Evolutionary conservation across 2,797 vertebrate species (phyloP).

Genomic region (Yasuhikotakia modesta): DNA sequence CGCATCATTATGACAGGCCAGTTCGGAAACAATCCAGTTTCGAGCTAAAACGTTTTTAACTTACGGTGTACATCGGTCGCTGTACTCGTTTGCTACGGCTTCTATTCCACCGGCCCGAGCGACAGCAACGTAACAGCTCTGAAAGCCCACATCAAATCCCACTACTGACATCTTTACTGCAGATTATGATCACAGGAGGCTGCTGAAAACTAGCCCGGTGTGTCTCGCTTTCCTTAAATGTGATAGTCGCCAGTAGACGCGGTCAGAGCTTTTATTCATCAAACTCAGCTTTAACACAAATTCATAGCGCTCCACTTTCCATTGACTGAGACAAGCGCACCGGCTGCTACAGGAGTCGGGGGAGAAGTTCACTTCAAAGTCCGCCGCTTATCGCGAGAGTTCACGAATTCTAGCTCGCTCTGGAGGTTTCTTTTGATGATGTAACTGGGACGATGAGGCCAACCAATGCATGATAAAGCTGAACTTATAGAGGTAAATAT

Average conservation of each 20-base stretch:
- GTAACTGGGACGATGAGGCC: too few relatives aligned
- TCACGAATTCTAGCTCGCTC: constrained; percentile 68
- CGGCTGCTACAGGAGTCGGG: constrained; percentile 65
- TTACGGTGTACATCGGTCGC: constrained; percentile 97
- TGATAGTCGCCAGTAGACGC: background rate
- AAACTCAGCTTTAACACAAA: constrained; percentile 44
- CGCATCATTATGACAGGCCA: background rate
- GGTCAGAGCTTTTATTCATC: constrained; percentile 2
- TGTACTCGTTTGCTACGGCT: constrained; percentile 92
- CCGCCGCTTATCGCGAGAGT: constrained; percentile 70
- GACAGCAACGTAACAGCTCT: constrained; percentile 97
- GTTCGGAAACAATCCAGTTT: background rate
- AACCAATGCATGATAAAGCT: too few relatives aligned
- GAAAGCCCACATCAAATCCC: constrained; percentile 95
- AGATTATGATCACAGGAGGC: background rate
- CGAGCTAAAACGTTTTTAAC: constrained; percentile 65
- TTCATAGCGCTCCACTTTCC: constrained; percentile 65
- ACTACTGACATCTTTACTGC: constrained; percentile 86
- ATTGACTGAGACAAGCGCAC: constrained; percentile 50
- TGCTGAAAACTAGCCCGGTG: background rate
- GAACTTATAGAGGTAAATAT: too few relatives aligned
- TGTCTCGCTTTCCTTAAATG: background rate
- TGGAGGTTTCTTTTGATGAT: constrained; percentile 77
- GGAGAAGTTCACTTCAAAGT: constrained; percentile 57
- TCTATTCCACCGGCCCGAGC: constrained; percentile 96